These are phyloP conservation scores for Neostethus bicornis DNA, from an alignment of 2,797 vertebrate species.

Conservation along the genomic window DNA sequence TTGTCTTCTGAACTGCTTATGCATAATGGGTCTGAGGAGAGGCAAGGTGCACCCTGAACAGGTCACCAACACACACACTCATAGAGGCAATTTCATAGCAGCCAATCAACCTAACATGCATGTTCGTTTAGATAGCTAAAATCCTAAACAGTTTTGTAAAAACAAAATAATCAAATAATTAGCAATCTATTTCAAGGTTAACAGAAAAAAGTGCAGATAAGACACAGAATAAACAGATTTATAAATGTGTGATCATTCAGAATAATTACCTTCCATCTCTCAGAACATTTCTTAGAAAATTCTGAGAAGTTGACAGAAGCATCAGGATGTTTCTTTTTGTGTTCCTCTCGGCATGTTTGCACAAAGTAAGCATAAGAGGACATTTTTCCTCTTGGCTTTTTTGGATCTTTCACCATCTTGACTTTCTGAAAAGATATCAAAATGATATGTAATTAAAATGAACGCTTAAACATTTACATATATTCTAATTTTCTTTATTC, in stretches of 20 bases:
- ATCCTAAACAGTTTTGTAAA: not conserved
- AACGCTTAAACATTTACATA: not conserved
- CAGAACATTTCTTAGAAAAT: constrained; percentile 99
- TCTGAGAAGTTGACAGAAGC: constrained; percentile 95
- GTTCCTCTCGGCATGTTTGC: constrained; percentile 97
- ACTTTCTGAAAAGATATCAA: constrained; percentile 28
- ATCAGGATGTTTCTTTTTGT: constrained; percentile 98
- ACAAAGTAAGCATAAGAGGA: constrained; percentile 99
- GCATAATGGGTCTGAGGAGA: too few relatives aligned
- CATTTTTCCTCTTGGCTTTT: constrained; percentile 97
- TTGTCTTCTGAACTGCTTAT: too few relatives aligned
- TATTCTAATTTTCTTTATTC: constrained; percentile 23
- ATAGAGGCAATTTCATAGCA: too few relatives aligned
- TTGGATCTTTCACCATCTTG: constrained; percentile 96
- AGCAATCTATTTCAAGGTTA: not conserved
- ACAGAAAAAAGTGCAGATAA: not conserved
- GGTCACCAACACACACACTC: too few relatives aligned
- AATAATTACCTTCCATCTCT: constrained; percentile 91
- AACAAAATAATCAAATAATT: not conserved
- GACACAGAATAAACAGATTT: too few relatives aligned
- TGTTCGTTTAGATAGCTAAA: too few relatives aligned
- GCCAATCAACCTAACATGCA: too few relatives aligned
- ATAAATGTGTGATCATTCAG: too few relatives aligned
- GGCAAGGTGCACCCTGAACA: too few relatives aligned
- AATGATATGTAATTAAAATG: not conserved